Conservation (phyloP, 37 sponge, comb jelly and placozoan species). For the Geodia barretti region DNA sequence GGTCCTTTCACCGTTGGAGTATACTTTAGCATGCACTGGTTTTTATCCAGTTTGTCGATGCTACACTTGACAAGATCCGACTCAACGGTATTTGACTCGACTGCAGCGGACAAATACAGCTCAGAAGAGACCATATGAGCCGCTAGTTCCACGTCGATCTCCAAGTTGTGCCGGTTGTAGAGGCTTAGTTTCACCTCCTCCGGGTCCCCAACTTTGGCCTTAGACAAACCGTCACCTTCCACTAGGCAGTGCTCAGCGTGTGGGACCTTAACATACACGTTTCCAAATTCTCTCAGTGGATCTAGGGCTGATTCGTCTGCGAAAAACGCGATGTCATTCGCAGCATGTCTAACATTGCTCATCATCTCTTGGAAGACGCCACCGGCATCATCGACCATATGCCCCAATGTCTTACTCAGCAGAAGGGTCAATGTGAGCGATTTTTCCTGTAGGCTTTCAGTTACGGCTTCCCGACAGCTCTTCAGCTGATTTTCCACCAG, state of each 20-base stretch:
- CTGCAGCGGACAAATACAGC: neutral
- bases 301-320: neutral
- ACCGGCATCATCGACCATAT: neutral
- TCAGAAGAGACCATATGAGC: neutral
- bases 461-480: constrained; percentile 10
- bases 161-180: neutral
- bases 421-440: neutral
- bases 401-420: neutral
- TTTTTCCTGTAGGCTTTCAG: neutral
- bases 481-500: constrained; percentile 2
- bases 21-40: constrained; percentile 13
- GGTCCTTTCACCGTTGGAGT: constrained; percentile 9
- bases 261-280: neutral
- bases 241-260: neutral
- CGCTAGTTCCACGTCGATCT: neutral
- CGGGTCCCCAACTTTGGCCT: neutral
- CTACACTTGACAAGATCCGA: neutral
- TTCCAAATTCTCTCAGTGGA: neutral
- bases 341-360: too few relatives aligned
- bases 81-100: too few relatives aligned
- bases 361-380: neutral
- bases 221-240: neutral
- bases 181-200: neutral
- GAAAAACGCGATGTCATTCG: neutral
- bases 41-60: constrained; percentile 15